Conservation (phyloP, 1,140 invertebrate species). For the Drosophila sp. region DNA sequence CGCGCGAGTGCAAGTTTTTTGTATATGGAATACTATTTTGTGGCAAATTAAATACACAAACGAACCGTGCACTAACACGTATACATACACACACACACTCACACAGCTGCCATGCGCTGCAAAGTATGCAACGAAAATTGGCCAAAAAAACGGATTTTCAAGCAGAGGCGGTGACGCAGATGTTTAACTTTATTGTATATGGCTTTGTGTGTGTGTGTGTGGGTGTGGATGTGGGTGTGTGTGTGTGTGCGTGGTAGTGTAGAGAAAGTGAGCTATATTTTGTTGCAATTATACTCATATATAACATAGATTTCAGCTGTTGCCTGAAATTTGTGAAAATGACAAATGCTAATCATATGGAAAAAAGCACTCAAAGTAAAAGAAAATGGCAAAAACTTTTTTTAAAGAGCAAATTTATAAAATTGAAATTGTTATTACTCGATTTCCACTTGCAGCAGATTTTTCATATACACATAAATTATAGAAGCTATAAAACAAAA, state of each 20-base stretch:
- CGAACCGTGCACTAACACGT: conserved; percentile 47
- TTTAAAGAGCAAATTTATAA: no score
- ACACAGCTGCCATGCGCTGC: conserved; percentile 47
- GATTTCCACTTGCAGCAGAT: no score
- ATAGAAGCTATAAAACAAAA: no score
- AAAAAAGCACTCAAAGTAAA: no score
- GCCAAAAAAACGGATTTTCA: conserved; percentile 26
- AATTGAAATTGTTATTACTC: not conserved
- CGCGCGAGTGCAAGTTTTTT: conserved; percentile 38
- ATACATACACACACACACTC: conserved; percentile 22
- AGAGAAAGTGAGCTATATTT: not conserved
- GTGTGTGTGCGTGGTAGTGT: conserved; percentile 16
- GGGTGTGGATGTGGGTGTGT: conserved; percentile 12
- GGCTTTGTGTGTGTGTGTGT: not conserved
- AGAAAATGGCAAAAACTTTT: no score
- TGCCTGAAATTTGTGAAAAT: not conserved
- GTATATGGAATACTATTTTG: conserved; percentile 70
- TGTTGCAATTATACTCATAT: not conserved
- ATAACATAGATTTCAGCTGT: not conserved
- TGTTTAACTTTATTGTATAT: conserved; percentile 7
- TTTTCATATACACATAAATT: no score
- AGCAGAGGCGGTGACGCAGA: conserved; percentile 9
- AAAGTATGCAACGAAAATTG: conserved; percentile 69
- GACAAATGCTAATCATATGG: not conserved
- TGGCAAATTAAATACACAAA: conserved; percentile 78